A percentile compares a stretch with the other conserved stretches of the same genome.
These are phyloP conservation scores for Mallateleia sp. DNA, from an alignment of 2,888 invertebrate genomes.

Conservation along the genomic window DNA sequence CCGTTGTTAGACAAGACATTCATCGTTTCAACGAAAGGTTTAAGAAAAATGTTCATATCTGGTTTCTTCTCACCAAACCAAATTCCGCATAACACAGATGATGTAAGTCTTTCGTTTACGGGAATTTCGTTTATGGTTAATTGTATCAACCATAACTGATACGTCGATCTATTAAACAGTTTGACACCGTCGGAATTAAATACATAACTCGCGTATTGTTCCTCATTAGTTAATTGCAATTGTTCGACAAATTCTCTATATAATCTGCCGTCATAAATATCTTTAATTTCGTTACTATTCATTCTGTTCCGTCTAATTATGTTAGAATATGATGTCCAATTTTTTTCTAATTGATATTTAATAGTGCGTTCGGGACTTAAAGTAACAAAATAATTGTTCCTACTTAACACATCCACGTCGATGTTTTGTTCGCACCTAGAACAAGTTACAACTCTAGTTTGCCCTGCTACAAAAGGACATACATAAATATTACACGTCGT, in stretches of 20 bases:
- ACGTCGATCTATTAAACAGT: constrained; percentile 58
- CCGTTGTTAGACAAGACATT: constrained; percentile 55
- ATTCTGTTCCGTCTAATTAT: neutral
- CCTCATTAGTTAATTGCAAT: constrained; percentile 21
- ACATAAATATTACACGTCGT: constrained; percentile 45
- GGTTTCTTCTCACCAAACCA: constrained; percentile 4
- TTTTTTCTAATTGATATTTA: constrained; percentile 25
- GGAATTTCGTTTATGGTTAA: constrained; percentile 73
- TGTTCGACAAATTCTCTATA: constrained; percentile 56
- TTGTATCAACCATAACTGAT: constrained; percentile 71
- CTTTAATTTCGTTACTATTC: neutral
- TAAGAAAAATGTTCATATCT: neutral
- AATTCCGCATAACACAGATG: constrained; percentile 52
- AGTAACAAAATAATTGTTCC: constrained; percentile 46
- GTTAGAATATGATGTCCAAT: constrained; percentile 25
- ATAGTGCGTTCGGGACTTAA: constrained; percentile 20
- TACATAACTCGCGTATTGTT: constrained; percentile 49
- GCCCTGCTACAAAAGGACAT: neutral
- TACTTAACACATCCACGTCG: constrained; percentile 31
- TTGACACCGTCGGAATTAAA: constrained; percentile 68
- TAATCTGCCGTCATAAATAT: constrained; percentile 51
- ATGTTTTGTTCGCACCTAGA: constrained; percentile 21
- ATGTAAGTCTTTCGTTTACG: constrained; percentile 27
- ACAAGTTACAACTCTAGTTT: constrained; percentile 25
- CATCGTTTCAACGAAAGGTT: constrained; percentile 64